Percentiles rank a stretch among this genome's conserved stretches.
Evolutionary conservation across 2,797 vertebrate genomes (phyloP).

Genomic region (Nannoperca obscura): DNA sequence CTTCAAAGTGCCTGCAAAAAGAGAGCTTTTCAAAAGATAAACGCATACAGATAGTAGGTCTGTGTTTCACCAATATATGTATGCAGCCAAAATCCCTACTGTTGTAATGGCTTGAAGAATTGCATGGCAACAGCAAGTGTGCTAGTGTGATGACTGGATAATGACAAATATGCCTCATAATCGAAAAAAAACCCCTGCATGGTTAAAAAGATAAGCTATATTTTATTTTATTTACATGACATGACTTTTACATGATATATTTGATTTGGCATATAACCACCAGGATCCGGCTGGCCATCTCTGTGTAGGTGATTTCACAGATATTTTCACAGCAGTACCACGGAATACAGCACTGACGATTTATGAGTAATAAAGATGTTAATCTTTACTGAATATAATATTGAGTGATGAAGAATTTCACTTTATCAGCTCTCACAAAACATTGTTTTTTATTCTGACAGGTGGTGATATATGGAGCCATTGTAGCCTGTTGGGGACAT

Average conservation of each 20-base stretch:
- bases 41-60: neutral
- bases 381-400: conserved; percentile 52
- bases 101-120: conserved; percentile 20
- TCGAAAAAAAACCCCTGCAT: conserved; percentile 16
- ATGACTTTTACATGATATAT: conserved; percentile 16
- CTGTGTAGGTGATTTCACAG: conserved; percentile 40
- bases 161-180: conserved; percentile 25
- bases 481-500: conserved; percentile 8
- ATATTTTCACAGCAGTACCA: conserved; percentile 35
- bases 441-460: conserved; percentile 40
- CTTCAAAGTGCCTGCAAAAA: too few relatives aligned
- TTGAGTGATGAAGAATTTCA: conserved; percentile 40
- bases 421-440: conserved; percentile 29
- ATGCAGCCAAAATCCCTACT: neutral
- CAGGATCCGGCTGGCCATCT: conserved; percentile 18
- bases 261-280: conserved; percentile 21
- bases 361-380: conserved; percentile 44
- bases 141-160: conserved; percentile 2
- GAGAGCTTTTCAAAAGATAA: neutral
- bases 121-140: neutral
- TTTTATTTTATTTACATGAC: conserved; percentile 46
- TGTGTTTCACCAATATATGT: neutral
- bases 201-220: conserved; percentile 12
- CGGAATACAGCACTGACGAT: conserved; percentile 26
- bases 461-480: conserved; percentile 38